phyloP scores from a whole-genome alignment of 2,113 vertebrate species.

The Lonchura striata region DNA sequence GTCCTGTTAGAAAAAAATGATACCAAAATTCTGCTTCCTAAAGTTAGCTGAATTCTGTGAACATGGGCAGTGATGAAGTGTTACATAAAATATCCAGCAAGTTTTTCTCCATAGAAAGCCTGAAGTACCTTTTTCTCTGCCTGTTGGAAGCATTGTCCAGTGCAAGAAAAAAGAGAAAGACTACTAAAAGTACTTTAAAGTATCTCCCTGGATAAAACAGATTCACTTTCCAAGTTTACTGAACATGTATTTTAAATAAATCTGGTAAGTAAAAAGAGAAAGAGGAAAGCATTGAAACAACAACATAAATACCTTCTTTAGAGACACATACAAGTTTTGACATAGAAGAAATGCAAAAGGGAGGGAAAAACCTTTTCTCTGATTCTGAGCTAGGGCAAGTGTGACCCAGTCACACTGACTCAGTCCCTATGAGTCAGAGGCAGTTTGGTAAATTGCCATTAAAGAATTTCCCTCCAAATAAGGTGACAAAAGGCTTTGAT shows the following conservation, averaged over 20 bases:
- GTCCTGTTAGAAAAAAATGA: slow-evolving; percentile 40
- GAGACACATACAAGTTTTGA: background rate
- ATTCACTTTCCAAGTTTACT: background rate
- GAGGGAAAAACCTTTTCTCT: background rate
- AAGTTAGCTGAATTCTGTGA: background rate
- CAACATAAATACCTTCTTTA: background rate
- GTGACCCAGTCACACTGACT: background rate
- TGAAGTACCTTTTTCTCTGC: background rate
- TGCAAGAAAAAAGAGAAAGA: background rate
- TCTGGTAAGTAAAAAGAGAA: background rate
- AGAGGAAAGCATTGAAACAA: background rate
- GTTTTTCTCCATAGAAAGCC: background rate
- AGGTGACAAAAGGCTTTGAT: background rate
- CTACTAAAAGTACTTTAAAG: background rate
- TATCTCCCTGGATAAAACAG: background rate
- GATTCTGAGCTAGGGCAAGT: background rate
- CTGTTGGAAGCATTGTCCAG: background rate
- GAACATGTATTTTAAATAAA: background rate
- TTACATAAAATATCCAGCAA: background rate
- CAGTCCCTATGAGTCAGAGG: background rate
- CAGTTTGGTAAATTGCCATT: background rate
- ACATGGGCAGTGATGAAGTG: background rate
- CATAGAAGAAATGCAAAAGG: background rate
- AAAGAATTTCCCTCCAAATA: background rate
- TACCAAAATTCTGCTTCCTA: slow-evolving; percentile 1